A percentile compares a stretch with the other conserved stretches of the same genome.
phyloP scores from a whole-genome alignment of 2,797 vertebrate species.

The Parotocinclus haroldoi region DNA sequence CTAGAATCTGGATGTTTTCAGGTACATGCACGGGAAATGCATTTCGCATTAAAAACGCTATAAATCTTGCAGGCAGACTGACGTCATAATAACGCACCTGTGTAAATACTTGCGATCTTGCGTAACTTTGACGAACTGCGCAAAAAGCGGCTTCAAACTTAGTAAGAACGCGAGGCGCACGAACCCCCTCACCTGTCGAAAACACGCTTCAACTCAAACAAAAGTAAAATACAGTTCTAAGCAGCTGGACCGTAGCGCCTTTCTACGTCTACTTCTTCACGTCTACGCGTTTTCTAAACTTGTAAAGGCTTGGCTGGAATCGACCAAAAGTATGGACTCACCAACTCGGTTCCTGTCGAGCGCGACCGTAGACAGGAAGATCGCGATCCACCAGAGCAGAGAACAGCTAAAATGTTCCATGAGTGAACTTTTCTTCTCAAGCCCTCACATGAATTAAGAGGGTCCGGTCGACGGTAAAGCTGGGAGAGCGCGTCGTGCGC shows the following conservation, averaged over 20 bases:
- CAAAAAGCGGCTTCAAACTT: background rate
- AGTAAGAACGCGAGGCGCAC: too few relatives aligned
- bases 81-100: conserved; percentile 29
- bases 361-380: conserved; percentile 31
- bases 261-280: background rate
- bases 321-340: conserved; percentile 37
- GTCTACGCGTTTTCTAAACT: too few relatives aligned
- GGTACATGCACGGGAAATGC: too few relatives aligned
- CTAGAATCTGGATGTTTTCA: too few relatives aligned
- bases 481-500: background rate
- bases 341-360: conserved; percentile 35
- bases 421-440: conserved; percentile 1
- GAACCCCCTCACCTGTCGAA: background rate
- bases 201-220: background rate
- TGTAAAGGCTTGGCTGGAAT: conserved; percentile 1
- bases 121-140: conserved; percentile 13
- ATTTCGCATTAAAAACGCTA: too few relatives aligned
- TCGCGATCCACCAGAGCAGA: conserved; percentile 30
- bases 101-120: conserved; percentile 7
- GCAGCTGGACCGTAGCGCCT: background rate
- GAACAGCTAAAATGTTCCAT: conserved; percentile 38
- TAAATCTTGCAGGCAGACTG: background rate
- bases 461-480: conserved; percentile 6
- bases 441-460: conserved; percentile 27
- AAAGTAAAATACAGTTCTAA: background rate